Base-by-base conservation (phyloP, 1,140 invertebrate species). In the Drosophila grimshawi region DNA sequence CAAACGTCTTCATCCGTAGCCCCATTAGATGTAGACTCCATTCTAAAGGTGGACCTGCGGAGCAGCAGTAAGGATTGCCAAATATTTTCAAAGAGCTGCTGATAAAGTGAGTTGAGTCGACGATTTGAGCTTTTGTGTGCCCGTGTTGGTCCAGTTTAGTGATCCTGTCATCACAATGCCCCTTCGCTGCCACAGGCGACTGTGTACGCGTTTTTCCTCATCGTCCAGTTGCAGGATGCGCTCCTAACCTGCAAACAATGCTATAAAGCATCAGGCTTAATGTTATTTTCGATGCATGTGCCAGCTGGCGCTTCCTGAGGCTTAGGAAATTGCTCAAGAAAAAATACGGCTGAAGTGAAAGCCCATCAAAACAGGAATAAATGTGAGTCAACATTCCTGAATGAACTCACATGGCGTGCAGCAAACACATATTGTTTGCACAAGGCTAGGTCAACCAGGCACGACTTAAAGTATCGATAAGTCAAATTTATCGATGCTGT, bases 101-200 rank as follows among this genome's bases (percentile, higher is more conserved):
- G 61, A 48, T 79, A 75, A 2, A n/a, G 0, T 5, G n/a, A 5
- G 2, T 19, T 46, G 1, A 59, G 5, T 2, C 10, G 6, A 2
- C 6, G 39, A 45, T 75, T 75, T 1, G 78, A 57, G 1, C 45
- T 79, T 80, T 4, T 7, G 8, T 2, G 65, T 63, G 3, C 61
- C 76, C 33, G 75, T 41, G 0, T 8, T 10, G 7, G 78, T 79
- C 78, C 76, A 80, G 19, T 80, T 75, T 2, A 75, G 37, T 4
- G 78, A 79, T 4, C 65, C 78, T 0, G 71, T 79, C 19, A 80
- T 51, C 3, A 80, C 19, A 5, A 46, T 46, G 2, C 65, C 65
- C 10, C n/a, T 41, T n/a, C 64, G 8, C 2, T 27, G 4, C 70
- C 70, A 60, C 0, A 73, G 41, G 4, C 55, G 35, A 32, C n/a